These are phyloP conservation scores for Macquaria ambigua DNA, from an alignment of 2,113 vertebrate genomes.

Conservation along the genomic window DNA sequence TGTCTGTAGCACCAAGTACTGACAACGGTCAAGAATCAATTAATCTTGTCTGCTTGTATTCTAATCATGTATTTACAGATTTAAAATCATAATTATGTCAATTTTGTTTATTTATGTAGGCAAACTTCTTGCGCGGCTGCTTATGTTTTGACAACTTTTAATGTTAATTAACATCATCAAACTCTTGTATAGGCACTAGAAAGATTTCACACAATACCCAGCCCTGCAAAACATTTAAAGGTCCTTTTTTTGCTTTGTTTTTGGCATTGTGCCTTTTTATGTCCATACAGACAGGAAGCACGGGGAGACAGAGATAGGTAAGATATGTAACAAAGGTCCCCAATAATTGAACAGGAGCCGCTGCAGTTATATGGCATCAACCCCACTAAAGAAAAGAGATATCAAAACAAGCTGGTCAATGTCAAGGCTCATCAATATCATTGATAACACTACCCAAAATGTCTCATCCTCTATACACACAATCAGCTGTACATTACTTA, in stretches of 20 bases:
- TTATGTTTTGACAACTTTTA: background rate
- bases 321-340: background rate
- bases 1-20: background rate
- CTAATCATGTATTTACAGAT: background rate
- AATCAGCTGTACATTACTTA: background rate
- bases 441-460: background rate
- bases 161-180: too few species aligned
- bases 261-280: background rate
- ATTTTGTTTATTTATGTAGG: background rate
- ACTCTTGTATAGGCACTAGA: fast-evolving
- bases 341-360: background rate
- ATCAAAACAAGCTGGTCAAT: constrained; percentile 6
- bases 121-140: background rate
- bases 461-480: background rate
- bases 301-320: background rate
- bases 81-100: too few species aligned
- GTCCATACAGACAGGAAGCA: background rate
- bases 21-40: background rate
- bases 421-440: background rate
- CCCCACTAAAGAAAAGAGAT: background rate
- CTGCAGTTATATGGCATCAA: background rate
- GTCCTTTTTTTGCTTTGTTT: background rate
- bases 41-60: background rate
- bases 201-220: background rate
- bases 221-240: background rate